phyloP scores from a whole-genome alignment of 1,140 invertebrate genomes.

The Drosophila prosaltans region DNA sequence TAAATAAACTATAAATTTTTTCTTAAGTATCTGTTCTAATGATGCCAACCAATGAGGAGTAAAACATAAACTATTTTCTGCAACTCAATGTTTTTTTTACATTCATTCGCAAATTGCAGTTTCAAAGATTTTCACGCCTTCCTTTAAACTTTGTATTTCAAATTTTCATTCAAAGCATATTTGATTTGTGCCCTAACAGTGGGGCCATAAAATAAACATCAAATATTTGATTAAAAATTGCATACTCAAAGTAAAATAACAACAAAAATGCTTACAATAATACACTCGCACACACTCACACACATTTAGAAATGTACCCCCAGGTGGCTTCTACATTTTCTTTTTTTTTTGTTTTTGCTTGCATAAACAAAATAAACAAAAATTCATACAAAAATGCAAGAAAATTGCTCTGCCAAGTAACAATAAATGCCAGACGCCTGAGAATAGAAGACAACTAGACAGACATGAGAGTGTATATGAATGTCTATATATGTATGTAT shows the following conservation, averaged over 20 bases:
- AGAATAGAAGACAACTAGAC: conserved; percentile 10
- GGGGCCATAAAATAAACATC: conserved; percentile 11
- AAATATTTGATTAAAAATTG: conserved; percentile 38
- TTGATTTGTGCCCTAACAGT: conserved; percentile 23
- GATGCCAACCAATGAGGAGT: not conserved
- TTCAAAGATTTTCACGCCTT: not conserved
- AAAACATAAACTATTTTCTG: not conserved
- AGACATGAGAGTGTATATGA: not conserved
- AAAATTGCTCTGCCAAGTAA: conserved; percentile 22
- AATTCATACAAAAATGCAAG: conserved; percentile 27
- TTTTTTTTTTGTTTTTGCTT: conserved; percentile 4
- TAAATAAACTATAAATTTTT: not conserved
- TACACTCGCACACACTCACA: conserved; percentile 13
- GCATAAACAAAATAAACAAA: conserved; percentile 42
- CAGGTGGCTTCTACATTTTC: conserved; percentile 11
- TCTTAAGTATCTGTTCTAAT: not conserved
- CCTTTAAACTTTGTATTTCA: not conserved
- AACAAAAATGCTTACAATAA: conserved; percentile 28
- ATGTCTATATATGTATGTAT: not conserved
- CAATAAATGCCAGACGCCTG: conserved; percentile 17
- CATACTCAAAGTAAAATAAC: conserved; percentile 19
- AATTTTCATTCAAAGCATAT: not conserved
- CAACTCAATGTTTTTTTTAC: not conserved
- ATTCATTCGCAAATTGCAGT: not conserved
- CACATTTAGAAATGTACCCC: conserved; percentile 25